Percentiles rank a stretch among this genome's conserved stretches.
Conservation (phyloP, 2,888 invertebrate species). For the Copidosoma aretas region DNA sequence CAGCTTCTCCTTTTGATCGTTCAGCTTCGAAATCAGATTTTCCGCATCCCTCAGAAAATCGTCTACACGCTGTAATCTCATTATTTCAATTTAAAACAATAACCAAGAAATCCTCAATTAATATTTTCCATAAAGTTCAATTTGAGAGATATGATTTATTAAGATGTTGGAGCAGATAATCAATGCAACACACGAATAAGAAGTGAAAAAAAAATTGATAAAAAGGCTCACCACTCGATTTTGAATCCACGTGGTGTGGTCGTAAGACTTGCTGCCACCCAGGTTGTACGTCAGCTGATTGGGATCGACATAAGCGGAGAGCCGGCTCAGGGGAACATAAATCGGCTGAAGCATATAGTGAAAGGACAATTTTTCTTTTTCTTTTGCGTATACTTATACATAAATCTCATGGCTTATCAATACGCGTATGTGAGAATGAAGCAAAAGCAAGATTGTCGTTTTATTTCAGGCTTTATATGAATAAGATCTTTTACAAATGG, state of each 20-base stretch:
- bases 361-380: background rate
- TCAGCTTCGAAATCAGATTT: conserved; percentile 68
- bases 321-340: conserved; percentile 73
- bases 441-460: too few species aligned
- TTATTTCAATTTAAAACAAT: background rate
- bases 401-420: background rate
- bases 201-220: conserved; percentile 12
- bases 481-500: too few species aligned
- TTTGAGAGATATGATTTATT: too few species aligned
- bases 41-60: conserved; percentile 71
- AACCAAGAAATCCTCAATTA: too few species aligned
- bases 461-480: too few species aligned
- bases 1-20: conserved; percentile 68
- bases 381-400: background rate
- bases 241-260: conserved; percentile 78
- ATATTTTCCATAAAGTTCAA: too few species aligned
- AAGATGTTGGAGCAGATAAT: too few species aligned
- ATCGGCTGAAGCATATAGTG: conserved; percentile 67
- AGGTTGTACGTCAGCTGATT: conserved; percentile 76
- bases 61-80: conserved; percentile 64
- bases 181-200: background rate
- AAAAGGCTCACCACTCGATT: conserved; percentile 72
- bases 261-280: conserved; percentile 75
- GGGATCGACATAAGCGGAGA: conserved; percentile 73
- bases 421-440: background rate